A percentile compares a stretch with the other conserved stretches of the same genome.
These are phyloP conservation scores for Drosophila punjabiensis DNA, from an alignment of 1,140 invertebrate genomes.

Conservation along the genomic window DNA sequence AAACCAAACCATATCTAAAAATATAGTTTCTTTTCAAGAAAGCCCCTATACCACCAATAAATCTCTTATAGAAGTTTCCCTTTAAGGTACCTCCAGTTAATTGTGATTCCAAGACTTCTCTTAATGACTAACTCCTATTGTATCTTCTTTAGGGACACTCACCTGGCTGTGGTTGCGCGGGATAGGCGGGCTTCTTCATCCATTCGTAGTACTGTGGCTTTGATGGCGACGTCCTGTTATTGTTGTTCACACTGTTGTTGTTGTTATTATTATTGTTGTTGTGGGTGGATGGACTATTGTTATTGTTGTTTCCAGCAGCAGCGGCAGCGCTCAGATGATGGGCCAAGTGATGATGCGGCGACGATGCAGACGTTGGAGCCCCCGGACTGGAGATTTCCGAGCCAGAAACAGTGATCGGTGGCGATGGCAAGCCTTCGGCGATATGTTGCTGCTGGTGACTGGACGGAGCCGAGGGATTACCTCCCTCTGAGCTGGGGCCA, in stretches of 20 bases:
- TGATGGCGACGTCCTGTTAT: constrained; percentile 87
- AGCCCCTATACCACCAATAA: neutral
- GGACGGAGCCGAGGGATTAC: constrained; percentile 23
- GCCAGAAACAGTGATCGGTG: constrained; percentile 88
- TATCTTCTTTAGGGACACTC: constrained; percentile 72
- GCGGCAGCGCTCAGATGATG: constrained; percentile 71
- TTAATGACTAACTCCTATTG: neutral
- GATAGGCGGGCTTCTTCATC: constrained; percentile 95
- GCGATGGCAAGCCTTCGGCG: constrained; percentile 86
- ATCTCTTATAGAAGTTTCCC: neutral
- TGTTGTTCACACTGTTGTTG: constrained; percentile 72
- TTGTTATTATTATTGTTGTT: constrained; percentile 72
- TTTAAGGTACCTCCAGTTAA: neutral
- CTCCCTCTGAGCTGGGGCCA: constrained; percentile 19
- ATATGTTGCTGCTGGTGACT: constrained; percentile 73
- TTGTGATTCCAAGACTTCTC: neutral
- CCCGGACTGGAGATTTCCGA: constrained; percentile 90
- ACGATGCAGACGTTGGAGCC: constrained; percentile 85
- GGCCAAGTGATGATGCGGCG: constrained; percentile 77
- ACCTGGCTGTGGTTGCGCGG: constrained; percentile 93
- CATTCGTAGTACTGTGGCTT: constrained; percentile 94
- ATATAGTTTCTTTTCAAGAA: neutral
- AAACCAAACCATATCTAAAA: neutral
- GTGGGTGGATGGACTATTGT: constrained; percentile 74
- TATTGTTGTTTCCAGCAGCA: constrained; percentile 67